Conservation (phyloP, 2,113 vertebrate genomes). For the Coptodon bakossiorum region DNA sequence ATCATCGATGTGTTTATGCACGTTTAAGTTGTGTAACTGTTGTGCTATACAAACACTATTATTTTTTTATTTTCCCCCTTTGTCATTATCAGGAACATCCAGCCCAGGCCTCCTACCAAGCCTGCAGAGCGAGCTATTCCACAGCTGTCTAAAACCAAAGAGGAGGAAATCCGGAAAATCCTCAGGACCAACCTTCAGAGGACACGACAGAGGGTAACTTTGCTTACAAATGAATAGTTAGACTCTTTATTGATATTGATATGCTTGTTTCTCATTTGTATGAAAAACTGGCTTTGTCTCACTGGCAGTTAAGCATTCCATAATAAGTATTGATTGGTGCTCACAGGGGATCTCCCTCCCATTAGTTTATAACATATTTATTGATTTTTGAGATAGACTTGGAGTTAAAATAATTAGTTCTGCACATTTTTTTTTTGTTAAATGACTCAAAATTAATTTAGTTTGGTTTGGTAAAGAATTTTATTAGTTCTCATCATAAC, state of each 20-base stretch:
- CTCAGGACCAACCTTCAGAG: slow-evolving; percentile 90
- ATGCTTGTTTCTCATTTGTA: neutral
- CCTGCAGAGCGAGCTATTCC: slow-evolving; percentile 75
- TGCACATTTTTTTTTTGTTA: neutral
- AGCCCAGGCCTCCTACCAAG: slow-evolving; percentile 69
- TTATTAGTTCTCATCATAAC: neutral
- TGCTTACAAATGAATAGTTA: neutral
- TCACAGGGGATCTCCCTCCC: too few species aligned
- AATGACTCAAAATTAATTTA: rapidly evolving
- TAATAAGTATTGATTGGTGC: neutral
- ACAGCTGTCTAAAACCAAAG: slow-evolving; percentile 84
- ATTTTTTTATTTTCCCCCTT: neutral
- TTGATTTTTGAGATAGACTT: neutral
- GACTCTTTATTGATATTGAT: neutral
- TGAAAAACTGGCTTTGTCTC: neutral
- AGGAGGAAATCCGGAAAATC: slow-evolving; percentile 97
- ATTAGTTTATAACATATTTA: neutral
- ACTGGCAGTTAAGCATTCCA: neutral
- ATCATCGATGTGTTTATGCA: neutral
- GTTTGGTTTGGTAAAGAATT: neutral
- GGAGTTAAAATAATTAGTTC: neutral
- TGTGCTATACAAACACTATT: neutral
- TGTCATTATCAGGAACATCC: slow-evolving; percentile 81
- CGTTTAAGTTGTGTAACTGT: rapidly evolving
- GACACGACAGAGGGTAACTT: slow-evolving; percentile 88